Evolutionary conservation across 2,888 invertebrate species (phyloP).

Genomic region (Hydrotaea diabolus): DNA sequence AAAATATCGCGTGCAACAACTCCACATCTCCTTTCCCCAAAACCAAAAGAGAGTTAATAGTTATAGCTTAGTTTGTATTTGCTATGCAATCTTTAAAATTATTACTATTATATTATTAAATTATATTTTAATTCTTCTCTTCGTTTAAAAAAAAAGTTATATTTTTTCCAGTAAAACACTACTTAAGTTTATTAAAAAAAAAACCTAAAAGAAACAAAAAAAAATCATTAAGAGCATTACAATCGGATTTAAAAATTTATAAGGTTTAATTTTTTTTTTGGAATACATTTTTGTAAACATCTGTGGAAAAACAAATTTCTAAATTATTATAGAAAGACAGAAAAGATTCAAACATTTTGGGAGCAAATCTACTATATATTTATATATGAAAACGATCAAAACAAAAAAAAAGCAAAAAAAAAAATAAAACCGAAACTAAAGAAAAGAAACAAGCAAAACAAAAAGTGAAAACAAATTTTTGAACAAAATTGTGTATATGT

Average conservation of each 20-base stretch:
- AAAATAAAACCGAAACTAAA: no score
- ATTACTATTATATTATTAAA: slow-evolving; percentile 37
- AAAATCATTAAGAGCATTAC: slow-evolving; percentile 15
- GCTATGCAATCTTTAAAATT: slow-evolving; percentile 59
- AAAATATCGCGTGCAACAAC: not conserved
- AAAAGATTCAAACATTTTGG: slow-evolving; percentile 71
- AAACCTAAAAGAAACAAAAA: slow-evolving; percentile 8
- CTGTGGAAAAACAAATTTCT: slow-evolving; percentile 39
- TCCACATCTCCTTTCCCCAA: not conserved
- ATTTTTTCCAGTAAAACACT: slow-evolving; percentile 20
- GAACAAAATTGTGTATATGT: slow-evolving; percentile 65
- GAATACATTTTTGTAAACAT: not conserved
- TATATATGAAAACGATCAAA: slow-evolving; percentile 62
- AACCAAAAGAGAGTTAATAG: slow-evolving; percentile 10
- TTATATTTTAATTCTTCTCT: slow-evolving; percentile 16
- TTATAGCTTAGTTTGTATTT: slow-evolving; percentile 56
- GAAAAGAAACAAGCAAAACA: no score
- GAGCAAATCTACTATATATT: slow-evolving; percentile 76
- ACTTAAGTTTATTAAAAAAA: slow-evolving; percentile 44
- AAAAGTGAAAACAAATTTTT: slow-evolving; percentile 36
- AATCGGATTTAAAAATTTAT: slow-evolving; percentile 14
- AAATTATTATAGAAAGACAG: slow-evolving; percentile 44
- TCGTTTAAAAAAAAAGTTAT: slow-evolving; percentile 35
- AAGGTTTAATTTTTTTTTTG: not conserved
- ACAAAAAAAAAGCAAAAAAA: slow-evolving; percentile 15